Evolutionary conservation across 2,888 invertebrate genomes (phyloP).

Genomic region (Dioctria linearis): DNA sequence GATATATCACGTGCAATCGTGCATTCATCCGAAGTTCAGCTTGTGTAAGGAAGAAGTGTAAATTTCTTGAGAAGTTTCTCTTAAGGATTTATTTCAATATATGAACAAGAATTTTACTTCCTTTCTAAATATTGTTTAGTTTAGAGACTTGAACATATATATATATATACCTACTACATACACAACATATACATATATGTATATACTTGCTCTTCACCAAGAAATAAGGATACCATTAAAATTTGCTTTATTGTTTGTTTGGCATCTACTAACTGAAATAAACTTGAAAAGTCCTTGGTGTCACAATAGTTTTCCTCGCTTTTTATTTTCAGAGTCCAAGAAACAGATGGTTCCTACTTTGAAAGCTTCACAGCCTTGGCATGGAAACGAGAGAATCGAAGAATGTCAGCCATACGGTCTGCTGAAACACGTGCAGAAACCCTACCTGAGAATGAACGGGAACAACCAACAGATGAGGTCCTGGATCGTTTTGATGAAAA

Average conservation of each 20-base stretch:
- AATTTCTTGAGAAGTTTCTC: no score
- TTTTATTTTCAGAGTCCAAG: conserved; percentile 82
- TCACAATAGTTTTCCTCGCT: conserved; percentile 32
- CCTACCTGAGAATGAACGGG: conserved; percentile 73
- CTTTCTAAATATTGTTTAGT: no score
- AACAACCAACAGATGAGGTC: conserved; percentile 68
- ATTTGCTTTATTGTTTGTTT: not conserved
- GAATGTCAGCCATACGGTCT: conserved; percentile 83
- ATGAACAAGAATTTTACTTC: no score
- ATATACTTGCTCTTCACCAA: no score
- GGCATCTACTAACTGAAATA: not conserved
- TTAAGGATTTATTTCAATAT: no score
- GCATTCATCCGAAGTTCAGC: no score
- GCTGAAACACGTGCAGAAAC: conserved; percentile 82
- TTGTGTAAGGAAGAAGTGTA: no score
- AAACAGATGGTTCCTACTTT: conserved; percentile 94
- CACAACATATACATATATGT: no score
- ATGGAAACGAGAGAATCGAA: conserved; percentile 92
- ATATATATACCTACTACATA: no score
- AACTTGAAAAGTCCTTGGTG: conserved; percentile 40
- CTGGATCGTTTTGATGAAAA: conserved; percentile 71
- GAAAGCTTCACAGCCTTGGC: conserved; percentile 93
- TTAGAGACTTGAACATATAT: no score
- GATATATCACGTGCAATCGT: no score
- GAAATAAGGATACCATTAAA: not conserved